Evolutionary conservation across 2,113 vertebrate species (phyloP).

Genomic region (Periophthalmus modestus): DNA sequence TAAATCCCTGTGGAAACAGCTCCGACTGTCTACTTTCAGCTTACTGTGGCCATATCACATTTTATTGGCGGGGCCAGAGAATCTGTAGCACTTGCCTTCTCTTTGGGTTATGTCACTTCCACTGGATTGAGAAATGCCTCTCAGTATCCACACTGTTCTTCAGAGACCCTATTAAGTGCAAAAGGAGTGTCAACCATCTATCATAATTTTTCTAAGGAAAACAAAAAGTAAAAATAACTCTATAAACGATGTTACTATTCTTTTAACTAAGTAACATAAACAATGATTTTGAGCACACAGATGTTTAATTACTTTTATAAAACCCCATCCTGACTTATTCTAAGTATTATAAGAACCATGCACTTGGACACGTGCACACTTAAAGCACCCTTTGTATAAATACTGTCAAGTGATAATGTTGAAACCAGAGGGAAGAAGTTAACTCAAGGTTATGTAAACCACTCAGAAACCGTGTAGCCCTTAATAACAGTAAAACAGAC

Average conservation of each 20-base stretch:
- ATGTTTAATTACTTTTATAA: background rate
- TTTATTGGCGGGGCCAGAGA: slow-evolving; percentile 43
- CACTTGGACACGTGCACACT: slow-evolving; percentile 11
- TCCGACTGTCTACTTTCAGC: slow-evolving; percentile 20
- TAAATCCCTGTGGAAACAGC: slow-evolving; percentile 29
- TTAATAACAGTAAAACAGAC: slow-evolving; percentile 15
- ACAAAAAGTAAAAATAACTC: background rate
- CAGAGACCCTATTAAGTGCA: background rate
- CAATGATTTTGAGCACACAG: background rate
- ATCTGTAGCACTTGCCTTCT: slow-evolving; percentile 29
- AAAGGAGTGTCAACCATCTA: background rate
- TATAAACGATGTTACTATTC: background rate
- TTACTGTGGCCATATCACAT: slow-evolving; percentile 41
- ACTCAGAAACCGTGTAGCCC: slow-evolving; percentile 25
- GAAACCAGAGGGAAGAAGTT: slow-evolving; percentile 46
- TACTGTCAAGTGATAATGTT: slow-evolving; percentile 36
- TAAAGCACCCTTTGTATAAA: slow-evolving; percentile 1
- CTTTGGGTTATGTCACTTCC: slow-evolving; percentile 45
- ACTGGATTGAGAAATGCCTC: slow-evolving; percentile 12
- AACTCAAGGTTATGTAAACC: slow-evolving; percentile 53
- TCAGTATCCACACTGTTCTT: slow-evolving; percentile 7
- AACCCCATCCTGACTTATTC: background rate
- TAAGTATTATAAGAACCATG: background rate
- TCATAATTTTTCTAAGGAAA: background rate
- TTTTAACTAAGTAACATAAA: background rate